These are phyloP conservation scores for Heliconius congener DNA, from an alignment of 1,140 invertebrate species.

Conservation along the genomic window DNA sequence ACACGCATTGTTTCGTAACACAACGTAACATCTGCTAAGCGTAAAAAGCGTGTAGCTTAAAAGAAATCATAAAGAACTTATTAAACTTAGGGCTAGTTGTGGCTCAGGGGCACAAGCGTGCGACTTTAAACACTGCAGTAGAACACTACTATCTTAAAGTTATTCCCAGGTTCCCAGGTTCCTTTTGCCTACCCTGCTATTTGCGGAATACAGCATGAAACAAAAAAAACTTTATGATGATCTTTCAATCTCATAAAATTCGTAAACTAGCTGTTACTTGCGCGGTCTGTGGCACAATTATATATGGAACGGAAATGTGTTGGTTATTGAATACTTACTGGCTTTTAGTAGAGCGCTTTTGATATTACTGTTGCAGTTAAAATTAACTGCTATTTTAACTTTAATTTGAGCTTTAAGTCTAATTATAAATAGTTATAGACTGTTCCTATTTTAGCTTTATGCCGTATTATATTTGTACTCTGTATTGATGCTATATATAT, in stretches of 20 bases:
- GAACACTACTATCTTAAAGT: too few species aligned
- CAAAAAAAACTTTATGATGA: too few species aligned
- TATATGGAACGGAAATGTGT: slow-evolving; percentile 18
- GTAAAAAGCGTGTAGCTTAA: too few species aligned
- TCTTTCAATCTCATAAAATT: too few species aligned
- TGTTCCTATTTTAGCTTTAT: not conserved
- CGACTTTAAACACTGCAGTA: too few species aligned
- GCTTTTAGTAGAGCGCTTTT: slow-evolving; percentile 6
- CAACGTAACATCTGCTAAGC: not conserved
- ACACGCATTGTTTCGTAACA: not conserved
- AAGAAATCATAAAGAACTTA: too few species aligned
- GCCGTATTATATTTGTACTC: not conserved
- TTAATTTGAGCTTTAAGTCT: not conserved
- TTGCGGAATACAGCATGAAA: too few species aligned
- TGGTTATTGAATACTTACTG: slow-evolving; percentile 21
- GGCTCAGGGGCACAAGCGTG: too few species aligned
- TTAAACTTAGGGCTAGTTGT: too few species aligned
- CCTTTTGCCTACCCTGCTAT: too few species aligned
- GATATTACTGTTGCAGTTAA: slow-evolving; percentile 8
- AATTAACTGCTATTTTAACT: slow-evolving; percentile 13
- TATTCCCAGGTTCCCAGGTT: too few species aligned
- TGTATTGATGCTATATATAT: not conserved
- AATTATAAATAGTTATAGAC: not conserved
- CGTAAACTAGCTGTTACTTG: not conserved
- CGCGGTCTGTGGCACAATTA: slow-evolving; percentile 9